Evolutionary conservation across 2,888 invertebrate genomes (phyloP).

Genomic region (Cephus rjabovi): DNA sequence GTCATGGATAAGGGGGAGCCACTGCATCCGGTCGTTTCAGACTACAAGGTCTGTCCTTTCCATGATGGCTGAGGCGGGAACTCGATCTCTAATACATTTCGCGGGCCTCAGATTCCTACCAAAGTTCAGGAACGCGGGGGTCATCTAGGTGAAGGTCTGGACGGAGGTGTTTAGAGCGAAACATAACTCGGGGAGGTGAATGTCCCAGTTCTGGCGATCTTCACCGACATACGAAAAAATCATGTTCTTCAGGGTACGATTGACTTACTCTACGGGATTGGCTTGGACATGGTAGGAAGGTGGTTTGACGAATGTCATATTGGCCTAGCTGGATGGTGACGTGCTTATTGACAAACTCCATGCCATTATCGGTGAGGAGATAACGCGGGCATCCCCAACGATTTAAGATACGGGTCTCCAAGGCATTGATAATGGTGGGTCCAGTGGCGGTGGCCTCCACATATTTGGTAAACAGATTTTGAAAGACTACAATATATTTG

Average conservation of each 20-base stretch:
- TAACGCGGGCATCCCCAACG: slow-evolving; percentile 35
- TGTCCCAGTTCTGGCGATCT: slow-evolving; percentile 35
- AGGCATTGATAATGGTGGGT: not conserved
- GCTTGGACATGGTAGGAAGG: slow-evolving; percentile 26
- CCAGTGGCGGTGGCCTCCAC: slow-evolving; percentile 8
- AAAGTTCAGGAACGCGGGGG: slow-evolving; percentile 44
- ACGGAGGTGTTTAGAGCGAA: slow-evolving; percentile 40
- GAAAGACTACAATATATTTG: slow-evolving; percentile 27
- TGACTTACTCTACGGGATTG: slow-evolving; percentile 23
- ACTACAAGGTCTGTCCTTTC: too few species aligned
- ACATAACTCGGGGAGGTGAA: slow-evolving; percentile 34
- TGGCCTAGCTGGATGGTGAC: not conserved
- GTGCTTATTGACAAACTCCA: slow-evolving; percentile 32
- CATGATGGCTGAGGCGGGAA: too few species aligned
- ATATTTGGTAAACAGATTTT: slow-evolving; percentile 28
- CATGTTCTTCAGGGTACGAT: not conserved
- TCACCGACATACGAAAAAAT: slow-evolving; percentile 14
- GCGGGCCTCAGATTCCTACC: slow-evolving; percentile 28
- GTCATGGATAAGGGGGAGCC: too few species aligned
- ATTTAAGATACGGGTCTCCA: slow-evolving; percentile 27
- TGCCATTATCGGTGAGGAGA: slow-evolving; percentile 37
- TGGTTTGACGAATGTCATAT: slow-evolving; percentile 10
- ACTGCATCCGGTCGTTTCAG: too few species aligned
- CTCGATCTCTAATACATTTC: slow-evolving; percentile 5
- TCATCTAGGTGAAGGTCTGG: slow-evolving; percentile 42